Base-by-base conservation (phyloP, 2,797 vertebrate genomes). In the Thaleichthys pacificus region DNA sequence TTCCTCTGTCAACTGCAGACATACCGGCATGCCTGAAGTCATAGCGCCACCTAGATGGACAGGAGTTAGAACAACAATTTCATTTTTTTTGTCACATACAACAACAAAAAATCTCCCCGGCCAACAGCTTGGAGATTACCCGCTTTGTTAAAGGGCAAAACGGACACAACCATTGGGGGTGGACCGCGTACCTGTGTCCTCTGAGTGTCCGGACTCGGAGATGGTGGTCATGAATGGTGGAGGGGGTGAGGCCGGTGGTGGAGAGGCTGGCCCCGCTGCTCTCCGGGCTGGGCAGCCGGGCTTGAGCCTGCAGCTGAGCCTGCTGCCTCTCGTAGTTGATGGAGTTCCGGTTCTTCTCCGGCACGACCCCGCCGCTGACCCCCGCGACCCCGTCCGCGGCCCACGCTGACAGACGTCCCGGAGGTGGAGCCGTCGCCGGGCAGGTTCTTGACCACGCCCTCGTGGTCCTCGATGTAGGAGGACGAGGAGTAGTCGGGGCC, bases 1-100 rank as follows among this genome's bases (percentile, higher is more conserved):
- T 83, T 99, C 98, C 88, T 97, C 96, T 9, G 97, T 97, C 30
- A 97, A 90, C 82, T 96, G 96, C 81, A 97, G 91, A 80, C 93
- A 95, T 69, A 94, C 94, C 5, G 94, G 93, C 73, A 94, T 73
- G 83, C 91, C 68, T 84, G 93, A 47, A 14, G 75, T 66, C 22
- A 77, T 67, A 21, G 77, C n/a, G 0, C 85, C 87, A 73, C 87
- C 91, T 90, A 60, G 26, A 68, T 54, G 51, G 17, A 54, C 51
- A 3, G 19, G 51, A 54, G 51, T 4, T 4, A 7, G 17, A n/a
- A n/a, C 3, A 19, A 17, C 15, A n/a, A 5, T 7, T 1, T n/a
- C 0, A 17, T 1, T 19, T n/a, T 15, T 3, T 17, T 14, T 1
- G 42, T 47, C 12, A 47, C 12, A 14, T 47, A 4, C 7, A 7